Base-by-base conservation (phyloP, 2,113 vertebrate species). In the Leptobrachium leishanense region DNA sequence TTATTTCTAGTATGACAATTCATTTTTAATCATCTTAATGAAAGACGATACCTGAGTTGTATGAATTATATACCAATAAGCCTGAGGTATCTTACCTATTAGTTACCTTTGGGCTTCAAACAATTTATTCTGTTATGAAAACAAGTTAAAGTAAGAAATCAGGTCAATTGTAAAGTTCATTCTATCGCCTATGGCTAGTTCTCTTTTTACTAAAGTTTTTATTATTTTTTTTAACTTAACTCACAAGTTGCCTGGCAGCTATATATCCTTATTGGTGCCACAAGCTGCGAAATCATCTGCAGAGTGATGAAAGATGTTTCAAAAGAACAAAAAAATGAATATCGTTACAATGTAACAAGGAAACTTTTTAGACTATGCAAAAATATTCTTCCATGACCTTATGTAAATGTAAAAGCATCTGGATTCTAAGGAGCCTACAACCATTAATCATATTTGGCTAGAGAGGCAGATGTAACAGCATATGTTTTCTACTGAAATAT, bases 61-160 rank as follows among this genome's bases (percentile, higher is more conserved):
- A 83, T 86, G 86, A 83, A 81, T 84, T 85, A 85, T 78, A 81
- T 85, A 82, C 86, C 81, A 69, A 86, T 87, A 83, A 64, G 59
- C 6, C 11, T 83, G 76, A 84, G 83, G 82, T 13, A 77, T 81
- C 69, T 81, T n/a, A 72, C 11, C 44, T 43, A 39, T 71, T 44
- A 79, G 83, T 85, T 84, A 39, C 83, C 64, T 82, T 85, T 77
- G 72, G 71, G 75, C 83, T 77, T 78, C n/a, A 62, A 64, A 76
- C 79, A 66, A 10, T 67, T 40, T 69, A 83, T 53, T 82, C 8
- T 11, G 68, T 41, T 9, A 31, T 39, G 74, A 66, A 68, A 84
- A 82, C 57, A 81, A 20, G 10, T 41, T 2, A 66, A 63, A 13
- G 4, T 11, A 83, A 87, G 71, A 82, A 74, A 80, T 53, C 2